Base-by-base conservation (phyloP, 1,140 invertebrate species). In the Lepidurus apus region DNA sequence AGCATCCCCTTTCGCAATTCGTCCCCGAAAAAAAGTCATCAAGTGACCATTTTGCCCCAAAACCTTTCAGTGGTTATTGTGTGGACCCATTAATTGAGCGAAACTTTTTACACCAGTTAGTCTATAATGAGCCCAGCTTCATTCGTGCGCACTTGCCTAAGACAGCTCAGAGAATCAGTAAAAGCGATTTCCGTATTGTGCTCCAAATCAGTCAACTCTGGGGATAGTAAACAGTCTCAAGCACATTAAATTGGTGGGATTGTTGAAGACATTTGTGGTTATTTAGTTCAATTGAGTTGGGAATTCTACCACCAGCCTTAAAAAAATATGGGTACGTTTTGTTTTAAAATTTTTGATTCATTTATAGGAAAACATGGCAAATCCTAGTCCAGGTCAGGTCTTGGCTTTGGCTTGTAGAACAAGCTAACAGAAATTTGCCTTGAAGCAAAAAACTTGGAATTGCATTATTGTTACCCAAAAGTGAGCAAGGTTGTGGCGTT, bases 61-160 rank as follows among this genome's bases (percentile, higher is more conserved):
- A 65, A n/a, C 1, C 1, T 17, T 47, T 6, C 17, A 47, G 1
- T n/a, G 21, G 53, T 65, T n/a, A n/a, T n/a, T 65, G 53, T 65
- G 53, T 21, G 53, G 53, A 65, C 21, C 53, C 53, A 65, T 65
- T 65, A 65, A 65, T 65, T 13, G 53, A n/a, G 53, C 21, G 53
- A 10, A 47, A 17, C 10, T 21, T 65, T 65, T 65, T 13, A 7
- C 9, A 21, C 21, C 53, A 21, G 17, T 65, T 21, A 65, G 7
- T 65, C 17, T 65, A 21, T 21, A 65, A 65, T 65, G 53, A 65
- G 13, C 53, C 53, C 17, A 65, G 13, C 53, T 65, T 65, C 53
- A 65, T 65, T 65, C 53, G 13, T 65, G 53, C 53, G 53, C 53
- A 65, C 53, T 65, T 9, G 53, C 53, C 53, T n/a, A 65, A 65